Evolutionary conservation across 2,888 invertebrate species (phyloP).

Genomic region (Dromius quadrimaculatus): DNA sequence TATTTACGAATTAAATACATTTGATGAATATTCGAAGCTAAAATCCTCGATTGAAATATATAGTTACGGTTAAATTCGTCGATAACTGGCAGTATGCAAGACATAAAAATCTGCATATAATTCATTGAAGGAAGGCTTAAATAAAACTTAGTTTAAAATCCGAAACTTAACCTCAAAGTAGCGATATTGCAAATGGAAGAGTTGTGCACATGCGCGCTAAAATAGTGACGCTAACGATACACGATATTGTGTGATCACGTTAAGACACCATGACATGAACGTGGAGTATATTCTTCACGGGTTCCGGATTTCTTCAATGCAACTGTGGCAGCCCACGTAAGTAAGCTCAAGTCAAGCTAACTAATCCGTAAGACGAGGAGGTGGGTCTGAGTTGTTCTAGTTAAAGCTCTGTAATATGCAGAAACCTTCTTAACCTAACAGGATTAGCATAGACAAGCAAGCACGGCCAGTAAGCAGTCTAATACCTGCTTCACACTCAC

Average conservation of each 20-base stretch:
- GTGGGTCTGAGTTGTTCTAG: conserved; percentile 64
- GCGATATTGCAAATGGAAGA: neutral
- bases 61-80: too few relatives aligned
- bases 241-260: neutral
- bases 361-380: conserved; percentile 76
- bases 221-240: too few relatives aligned
- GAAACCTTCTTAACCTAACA: conserved; percentile 81
- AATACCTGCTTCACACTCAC: conserved; percentile 56
- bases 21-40: too few relatives aligned
- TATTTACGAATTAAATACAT: too few relatives aligned
- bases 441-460: conserved; percentile 77
- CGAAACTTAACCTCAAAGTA: conserved; percentile 9
- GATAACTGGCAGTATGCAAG: too few relatives aligned
- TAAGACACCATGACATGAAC: neutral
- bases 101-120: too few relatives aligned
- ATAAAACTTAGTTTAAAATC: neutral
- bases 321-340: conserved; percentile 65
- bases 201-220: neutral
- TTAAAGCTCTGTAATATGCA: conserved; percentile 78
- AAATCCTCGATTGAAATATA: too few relatives aligned
- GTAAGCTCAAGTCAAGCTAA: conserved; percentile 67
- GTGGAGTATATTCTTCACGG: conserved; percentile 38
- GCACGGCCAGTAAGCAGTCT: conserved; percentile 69
- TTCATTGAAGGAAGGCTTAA: neutral
- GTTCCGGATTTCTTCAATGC: conserved; percentile 41